Percentiles rank a stretch among this genome's conserved stretches.
Evolutionary conservation across 1,140 invertebrate species (phyloP).

Genomic region (Drosophila melanica): DNA sequence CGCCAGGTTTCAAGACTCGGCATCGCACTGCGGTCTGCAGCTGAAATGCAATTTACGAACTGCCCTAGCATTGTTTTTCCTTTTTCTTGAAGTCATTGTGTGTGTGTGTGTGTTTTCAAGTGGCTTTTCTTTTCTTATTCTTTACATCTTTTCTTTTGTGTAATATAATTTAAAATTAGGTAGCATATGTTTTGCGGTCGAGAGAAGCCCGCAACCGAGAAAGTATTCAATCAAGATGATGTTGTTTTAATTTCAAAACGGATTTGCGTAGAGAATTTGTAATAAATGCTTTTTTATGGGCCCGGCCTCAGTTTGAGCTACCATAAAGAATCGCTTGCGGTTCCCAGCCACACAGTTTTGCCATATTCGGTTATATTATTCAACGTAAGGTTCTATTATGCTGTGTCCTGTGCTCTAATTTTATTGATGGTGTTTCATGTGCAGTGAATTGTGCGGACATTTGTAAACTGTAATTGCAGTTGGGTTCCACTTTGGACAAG

Average conservation of each 20-base stretch:
- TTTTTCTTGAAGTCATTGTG: constrained; percentile 38
- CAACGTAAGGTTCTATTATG: constrained; percentile 9
- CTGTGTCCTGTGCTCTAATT: constrained; percentile 69
- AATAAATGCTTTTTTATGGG: constrained; percentile 75
- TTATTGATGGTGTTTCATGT: constrained; percentile 79
- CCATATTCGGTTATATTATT: not conserved
- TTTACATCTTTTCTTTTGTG: constrained; percentile 52
- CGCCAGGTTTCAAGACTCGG: constrained; percentile 26
- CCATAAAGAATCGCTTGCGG: constrained; percentile 57
- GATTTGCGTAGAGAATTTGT: constrained; percentile 80
- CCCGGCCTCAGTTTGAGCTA: constrained; percentile 3
- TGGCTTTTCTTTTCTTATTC: constrained; percentile 54
- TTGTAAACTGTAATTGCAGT: constrained; percentile 76
- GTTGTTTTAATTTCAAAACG: constrained; percentile 77
- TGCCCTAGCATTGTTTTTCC: constrained; percentile 53
- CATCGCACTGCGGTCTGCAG: constrained; percentile 48
- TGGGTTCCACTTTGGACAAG: constrained; percentile 42
- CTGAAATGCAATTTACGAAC: constrained; percentile 74
- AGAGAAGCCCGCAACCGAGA: constrained; percentile 9
- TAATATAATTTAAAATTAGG: constrained; percentile 72
- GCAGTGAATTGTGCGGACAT: constrained; percentile 70
- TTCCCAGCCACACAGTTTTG: constrained; percentile 12
- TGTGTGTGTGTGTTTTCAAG: constrained; percentile 45
- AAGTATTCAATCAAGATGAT: constrained; percentile 78
- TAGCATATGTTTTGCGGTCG: constrained; percentile 76